These are phyloP conservation scores for Diaprepes abbreviatus DNA, from an alignment of 2,888 invertebrate genomes.

Conservation along the genomic window DNA sequence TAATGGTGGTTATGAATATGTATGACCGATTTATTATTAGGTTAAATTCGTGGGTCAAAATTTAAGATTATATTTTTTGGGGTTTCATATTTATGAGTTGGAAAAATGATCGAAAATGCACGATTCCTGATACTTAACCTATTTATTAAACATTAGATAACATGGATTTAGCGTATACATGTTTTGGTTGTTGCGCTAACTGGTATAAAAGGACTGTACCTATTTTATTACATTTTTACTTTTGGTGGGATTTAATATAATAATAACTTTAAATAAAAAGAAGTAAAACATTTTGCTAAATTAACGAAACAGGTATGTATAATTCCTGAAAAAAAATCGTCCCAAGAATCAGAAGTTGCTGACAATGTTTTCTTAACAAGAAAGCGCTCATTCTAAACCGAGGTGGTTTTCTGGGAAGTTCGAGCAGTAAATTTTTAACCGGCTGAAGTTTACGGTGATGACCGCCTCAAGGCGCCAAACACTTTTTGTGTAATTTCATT, in stretches of 20 bases:
- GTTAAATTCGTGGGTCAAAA: too few relatives aligned
- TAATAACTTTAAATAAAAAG: too few relatives aligned
- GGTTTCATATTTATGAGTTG: too few relatives aligned
- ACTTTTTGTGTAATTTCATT: conserved; percentile 33
- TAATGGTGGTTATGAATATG: conserved; percentile 15
- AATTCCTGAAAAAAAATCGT: conserved; percentile 11
- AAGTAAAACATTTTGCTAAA: background rate
- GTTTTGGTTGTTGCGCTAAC: too few relatives aligned
- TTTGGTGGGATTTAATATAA: too few relatives aligned
- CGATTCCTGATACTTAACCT: too few relatives aligned
- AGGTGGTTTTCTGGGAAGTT: conserved; percentile 36
- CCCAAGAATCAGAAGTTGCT: conserved; percentile 24
- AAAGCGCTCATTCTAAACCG: conserved; percentile 26
- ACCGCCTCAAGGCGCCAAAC: conserved; percentile 37
- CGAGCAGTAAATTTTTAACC: conserved; percentile 35
- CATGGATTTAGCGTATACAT: too few relatives aligned
- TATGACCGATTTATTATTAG: background rate
- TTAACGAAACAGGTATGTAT: background rate
- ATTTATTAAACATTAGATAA: too few relatives aligned
- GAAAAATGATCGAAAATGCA: too few relatives aligned
- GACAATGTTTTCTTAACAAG: conserved; percentile 40
- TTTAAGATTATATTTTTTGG: too few relatives aligned
- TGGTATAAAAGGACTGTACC: too few relatives aligned
- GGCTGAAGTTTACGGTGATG: conserved; percentile 30
- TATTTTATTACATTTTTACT: too few relatives aligned